Evolutionary conservation across 2,888 invertebrate genomes (phyloP).

Genomic region (Actias luna): DNA sequence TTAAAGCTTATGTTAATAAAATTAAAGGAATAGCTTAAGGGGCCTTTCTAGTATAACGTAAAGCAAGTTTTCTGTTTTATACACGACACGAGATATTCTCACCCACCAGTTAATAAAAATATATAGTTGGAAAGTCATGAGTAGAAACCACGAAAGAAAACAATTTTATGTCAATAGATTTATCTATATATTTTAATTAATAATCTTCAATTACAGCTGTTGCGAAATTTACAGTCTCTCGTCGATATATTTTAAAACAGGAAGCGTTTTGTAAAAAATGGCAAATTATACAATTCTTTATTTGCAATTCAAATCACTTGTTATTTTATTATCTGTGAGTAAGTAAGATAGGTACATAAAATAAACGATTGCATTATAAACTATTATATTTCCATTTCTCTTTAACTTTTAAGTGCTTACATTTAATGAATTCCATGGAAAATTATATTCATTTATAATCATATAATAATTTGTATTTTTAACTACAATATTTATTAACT

Average conservation of each 20-base stretch:
- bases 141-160: conserved; percentile 49
- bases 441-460: conserved; percentile 80
- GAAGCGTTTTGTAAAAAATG: conserved; percentile 62
- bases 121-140: not conserved
- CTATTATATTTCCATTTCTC: conserved; percentile 40
- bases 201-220: conserved; percentile 78
- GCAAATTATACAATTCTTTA: conserved; percentile 60
- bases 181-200: conserved; percentile 82
- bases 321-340: conserved; percentile 17
- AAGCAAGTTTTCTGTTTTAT: too few relatives aligned
- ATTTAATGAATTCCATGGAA: conserved; percentile 79
- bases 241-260: conserved; percentile 61
- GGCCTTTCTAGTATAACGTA: too few relatives aligned
- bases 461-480: conserved; percentile 77
- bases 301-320: conserved; percentile 61
- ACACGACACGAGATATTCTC: too few relatives aligned
- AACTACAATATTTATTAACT: conserved; percentile 80
- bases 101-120: too few relatives aligned
- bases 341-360: conserved; percentile 16
- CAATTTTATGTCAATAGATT: conserved; percentile 76
- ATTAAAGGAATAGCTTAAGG: too few relatives aligned
- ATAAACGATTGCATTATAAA: conserved; percentile 25
- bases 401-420: conserved; percentile 57
- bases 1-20: too few relatives aligned
- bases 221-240: conserved; percentile 67